Conservation (phyloP, 2,113 vertebrate genomes). For the Rhinoderma darwinii region DNA sequence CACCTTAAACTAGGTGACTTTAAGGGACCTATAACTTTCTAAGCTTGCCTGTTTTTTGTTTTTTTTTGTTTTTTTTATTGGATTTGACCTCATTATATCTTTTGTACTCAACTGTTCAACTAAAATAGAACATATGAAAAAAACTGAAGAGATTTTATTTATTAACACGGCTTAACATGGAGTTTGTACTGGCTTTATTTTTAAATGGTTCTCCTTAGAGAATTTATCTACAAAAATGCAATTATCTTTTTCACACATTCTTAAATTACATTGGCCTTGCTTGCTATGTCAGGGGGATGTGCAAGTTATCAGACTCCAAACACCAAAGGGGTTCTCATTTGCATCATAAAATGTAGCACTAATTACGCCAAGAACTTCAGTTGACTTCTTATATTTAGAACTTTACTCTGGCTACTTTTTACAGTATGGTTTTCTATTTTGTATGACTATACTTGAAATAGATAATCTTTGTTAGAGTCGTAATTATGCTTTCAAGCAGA, state of each 20-base stretch:
- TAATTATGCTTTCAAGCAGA: neutral
- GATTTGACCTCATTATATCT: slow-evolving; percentile 40
- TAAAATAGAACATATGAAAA: slow-evolving; percentile 30
- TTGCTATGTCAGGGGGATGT: slow-evolving; percentile 21
- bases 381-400: slow-evolving; percentile 6
- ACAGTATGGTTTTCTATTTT: neutral
- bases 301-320: slow-evolving; percentile 23
- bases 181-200: slow-evolving; percentile 16
- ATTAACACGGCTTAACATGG: slow-evolving; percentile 32
- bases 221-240: slow-evolving; percentile 24
- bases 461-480: neutral
- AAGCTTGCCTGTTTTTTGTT: neutral
- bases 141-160: slow-evolving; percentile 36
- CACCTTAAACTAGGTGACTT: neutral
- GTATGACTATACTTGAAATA: neutral
- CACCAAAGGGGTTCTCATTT: slow-evolving; percentile 29
- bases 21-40: neutral
- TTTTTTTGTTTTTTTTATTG: neutral
- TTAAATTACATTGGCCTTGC: slow-evolving; percentile 44
- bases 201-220: slow-evolving; percentile 35
- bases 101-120: slow-evolving; percentile 30
- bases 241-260: slow-evolving; percentile 55
- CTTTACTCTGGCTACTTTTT: slow-evolving; percentile 4
- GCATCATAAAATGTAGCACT: slow-evolving; percentile 1
- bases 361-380: neutral